phyloP scores from a whole-genome alignment of 2,797 vertebrate genomes.

The Oceanodroma leucorhoa region DNA sequence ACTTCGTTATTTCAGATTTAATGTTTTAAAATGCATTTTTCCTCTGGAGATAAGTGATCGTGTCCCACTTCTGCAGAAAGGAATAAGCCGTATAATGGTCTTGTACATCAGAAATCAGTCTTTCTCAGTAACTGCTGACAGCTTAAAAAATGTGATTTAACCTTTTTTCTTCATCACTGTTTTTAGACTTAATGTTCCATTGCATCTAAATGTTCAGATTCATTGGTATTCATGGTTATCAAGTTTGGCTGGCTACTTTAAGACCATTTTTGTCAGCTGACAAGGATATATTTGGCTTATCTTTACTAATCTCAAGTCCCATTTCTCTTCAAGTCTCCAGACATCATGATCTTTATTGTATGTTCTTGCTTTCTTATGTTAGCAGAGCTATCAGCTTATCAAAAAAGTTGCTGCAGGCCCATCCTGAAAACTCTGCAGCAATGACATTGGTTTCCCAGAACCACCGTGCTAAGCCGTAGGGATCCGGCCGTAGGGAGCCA shows the following conservation, averaged over 20 bases:
- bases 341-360: background rate
- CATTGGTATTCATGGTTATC: background rate
- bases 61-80: background rate
- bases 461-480: fast-evolving
- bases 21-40: background rate
- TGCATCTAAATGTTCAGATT: background rate
- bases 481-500: background rate
- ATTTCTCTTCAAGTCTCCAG: background rate
- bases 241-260: background rate
- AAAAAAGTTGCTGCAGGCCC: background rate
- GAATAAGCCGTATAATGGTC: background rate
- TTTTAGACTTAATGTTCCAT: background rate
- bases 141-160: background rate
- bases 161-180: background rate
- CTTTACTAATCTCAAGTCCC: background rate
- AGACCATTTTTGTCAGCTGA: background rate
- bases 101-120: background rate
- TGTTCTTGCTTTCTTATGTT: background rate
- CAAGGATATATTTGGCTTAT: background rate
- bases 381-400: background rate
- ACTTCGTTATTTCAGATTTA: background rate
- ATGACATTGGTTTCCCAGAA: background rate
- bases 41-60: background rate
- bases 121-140: background rate
- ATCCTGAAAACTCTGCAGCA: background rate